phyloP scores from a whole-genome alignment of 2,797 vertebrate species.

The Crocodylus rhombifer region DNA sequence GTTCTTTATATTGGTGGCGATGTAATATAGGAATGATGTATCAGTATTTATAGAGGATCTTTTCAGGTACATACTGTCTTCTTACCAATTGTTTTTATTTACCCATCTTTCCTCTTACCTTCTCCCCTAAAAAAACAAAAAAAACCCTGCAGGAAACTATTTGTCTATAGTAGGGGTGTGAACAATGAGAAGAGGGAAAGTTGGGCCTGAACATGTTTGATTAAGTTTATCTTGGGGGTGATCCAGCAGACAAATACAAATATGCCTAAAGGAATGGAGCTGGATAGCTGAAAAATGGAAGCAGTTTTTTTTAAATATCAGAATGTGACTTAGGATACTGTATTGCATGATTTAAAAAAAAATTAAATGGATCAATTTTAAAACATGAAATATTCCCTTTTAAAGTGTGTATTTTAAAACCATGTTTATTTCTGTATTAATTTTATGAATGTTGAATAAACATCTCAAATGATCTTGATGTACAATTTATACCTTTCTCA shows the following conservation, averaged over 20 bases:
- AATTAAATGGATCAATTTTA: background rate
- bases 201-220: background rate
- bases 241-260: background rate
- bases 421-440: background rate
- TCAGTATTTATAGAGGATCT: no score
- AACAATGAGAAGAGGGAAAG: conserved; percentile 6
- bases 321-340: background rate
- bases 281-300: background rate
- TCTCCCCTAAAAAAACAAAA: no score
- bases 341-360: background rate
- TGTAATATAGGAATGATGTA: no score
- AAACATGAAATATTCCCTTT: background rate
- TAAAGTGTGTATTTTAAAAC: background rate
- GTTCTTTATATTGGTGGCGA: no score
- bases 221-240: conserved; percentile 10
- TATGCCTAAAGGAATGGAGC: background rate
- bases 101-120: no score
- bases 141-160: no score
- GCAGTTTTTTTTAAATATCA: background rate
- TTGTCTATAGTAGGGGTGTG: background rate
- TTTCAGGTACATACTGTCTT: no score
- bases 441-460: background rate
- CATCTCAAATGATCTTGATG: no score
- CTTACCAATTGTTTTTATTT: no score
- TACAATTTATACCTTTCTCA: background rate